Percentiles rank a stretch among this genome's conserved stretches.
These are phyloP conservation scores for Sturmia bella DNA, from an alignment of 2,888 invertebrate genomes.

Conservation along the genomic window DNA sequence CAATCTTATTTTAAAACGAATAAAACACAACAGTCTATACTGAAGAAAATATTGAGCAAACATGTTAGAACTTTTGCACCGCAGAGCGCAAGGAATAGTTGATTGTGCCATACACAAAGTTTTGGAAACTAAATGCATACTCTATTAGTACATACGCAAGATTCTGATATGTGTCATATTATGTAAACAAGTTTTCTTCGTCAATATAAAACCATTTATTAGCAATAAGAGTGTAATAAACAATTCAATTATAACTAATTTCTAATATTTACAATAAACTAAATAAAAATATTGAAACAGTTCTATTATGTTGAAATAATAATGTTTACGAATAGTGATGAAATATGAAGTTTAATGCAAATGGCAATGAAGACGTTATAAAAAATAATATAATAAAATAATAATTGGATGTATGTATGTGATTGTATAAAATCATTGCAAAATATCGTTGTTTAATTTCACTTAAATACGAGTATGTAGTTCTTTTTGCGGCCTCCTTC, in stretches of 20 bases:
- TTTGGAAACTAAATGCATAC: too few relatives aligned
- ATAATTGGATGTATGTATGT: constrained; percentile 29
- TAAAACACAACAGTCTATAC: too few relatives aligned
- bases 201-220: constrained; percentile 26
- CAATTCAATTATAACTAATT: constrained; percentile 16
- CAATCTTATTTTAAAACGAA: too few relatives aligned
- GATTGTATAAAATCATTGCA: constrained; percentile 17
- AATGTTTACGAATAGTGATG: constrained; percentile 14
- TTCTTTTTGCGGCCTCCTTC: not conserved
- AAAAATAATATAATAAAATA: not conserved
- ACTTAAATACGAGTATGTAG: constrained; percentile 2
- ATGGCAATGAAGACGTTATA: constrained; percentile 6
- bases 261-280: not conserved
- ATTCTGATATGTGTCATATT: too few relatives aligned
- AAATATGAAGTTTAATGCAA: constrained; percentile 10
- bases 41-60: too few relatives aligned
- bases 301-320: constrained; percentile 9
- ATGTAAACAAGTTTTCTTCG: too few relatives aligned
- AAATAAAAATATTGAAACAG: constrained; percentile 18
- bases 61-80: too few relatives aligned
- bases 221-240: constrained; percentile 43
- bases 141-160: too few relatives aligned
- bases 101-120: too few relatives aligned
- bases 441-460: constrained; percentile 14
- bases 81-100: too few relatives aligned